Evolutionary conservation across 2,797 vertebrate genomes (phyloP), one percentile per base, ranked within the genome.

Genomic region (Sebastes reedi): DNA sequence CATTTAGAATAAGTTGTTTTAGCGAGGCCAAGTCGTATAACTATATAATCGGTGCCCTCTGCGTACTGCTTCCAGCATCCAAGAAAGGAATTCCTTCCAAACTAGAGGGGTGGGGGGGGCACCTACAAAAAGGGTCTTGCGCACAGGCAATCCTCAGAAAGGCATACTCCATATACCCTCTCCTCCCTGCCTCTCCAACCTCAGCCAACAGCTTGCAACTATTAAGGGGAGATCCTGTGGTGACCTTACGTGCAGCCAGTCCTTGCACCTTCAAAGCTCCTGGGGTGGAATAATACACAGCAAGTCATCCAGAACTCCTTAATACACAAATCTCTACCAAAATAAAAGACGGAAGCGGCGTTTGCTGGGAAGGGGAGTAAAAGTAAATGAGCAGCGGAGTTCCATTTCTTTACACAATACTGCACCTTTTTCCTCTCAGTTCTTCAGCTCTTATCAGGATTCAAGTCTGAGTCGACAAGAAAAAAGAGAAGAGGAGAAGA

Each of bases 151-250:
- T 87, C 86, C 91, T 92, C 87, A 82, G 83, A 85, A 84, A 91
- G 83, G 67, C 82, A 87, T 52, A 77, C 85, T 86, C 82, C 74
- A 83, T 86, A 87, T 67, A 82, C 82, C 87, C 88, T 86, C 82
- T 82, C 84, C 68, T 86, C 84, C 82, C 82, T 81, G 83, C 87
- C 73, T 89, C 87, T 88, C 83, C 77, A 86, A 88, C 87, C 88
- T 89, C 80, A 86, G 91, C 92, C 92, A 93, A 94, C 95, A 96
- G 95, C 95, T 96, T 96, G 95, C 87, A 95, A 93, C 94, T 89
- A 96, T 96, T 96, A 96, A 92, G 86, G 90, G 90, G 93, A 92
- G 91, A 93, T 95, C 93, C 94, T 93, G 94, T 88, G 82, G 91
- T 94, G 94, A 94, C 93, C 95, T 94, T 94, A 95, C 88, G 90